A percentile compares a stretch with the other conserved stretches of the same genome.
phyloP scores from a whole-genome alignment of 1,140 invertebrate species.

The Bombus difficillimus region DNA sequence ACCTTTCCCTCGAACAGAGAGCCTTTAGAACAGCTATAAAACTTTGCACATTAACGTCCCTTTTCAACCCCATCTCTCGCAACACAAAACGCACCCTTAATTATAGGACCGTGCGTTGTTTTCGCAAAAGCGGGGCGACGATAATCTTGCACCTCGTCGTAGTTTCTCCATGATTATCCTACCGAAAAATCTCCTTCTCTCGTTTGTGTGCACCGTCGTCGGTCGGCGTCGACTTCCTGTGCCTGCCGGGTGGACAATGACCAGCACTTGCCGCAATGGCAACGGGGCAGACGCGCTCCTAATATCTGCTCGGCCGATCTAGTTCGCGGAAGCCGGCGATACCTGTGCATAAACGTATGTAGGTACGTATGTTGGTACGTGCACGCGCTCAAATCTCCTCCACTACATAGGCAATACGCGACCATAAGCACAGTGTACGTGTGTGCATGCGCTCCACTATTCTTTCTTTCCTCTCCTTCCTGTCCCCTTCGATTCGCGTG shows the following conservation, averaged over 20 bases:
- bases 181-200: conserved; percentile 67
- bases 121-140: conserved; percentile 26
- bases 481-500: conserved; percentile 31
- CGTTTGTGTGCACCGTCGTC: conserved; percentile 20
- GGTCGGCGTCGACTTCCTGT: conserved; percentile 64
- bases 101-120: conserved; percentile 20
- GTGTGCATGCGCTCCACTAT: conserved; percentile 26
- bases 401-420: conserved; percentile 24
- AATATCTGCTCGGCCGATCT: conserved; percentile 76
- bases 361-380: background rate
- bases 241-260: conserved; percentile 66
- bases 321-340: conserved; percentile 74
- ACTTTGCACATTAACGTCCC: background rate
- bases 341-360: conserved; percentile 40
- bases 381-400: conserved; percentile 34
- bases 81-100: background rate
- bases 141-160: conserved; percentile 47
- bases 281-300: conserved; percentile 68
- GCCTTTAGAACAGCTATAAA: background rate
- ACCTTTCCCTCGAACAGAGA: background rate
- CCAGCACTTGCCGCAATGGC: conserved; percentile 74
- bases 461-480: conserved; percentile 37
- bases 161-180: conserved; percentile 66
- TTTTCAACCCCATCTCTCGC: background rate
- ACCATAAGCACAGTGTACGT: conserved; percentile 11